A percentile compares a stretch with the other conserved stretches of the same genome.
Evolutionary conservation across 2,113 vertebrate genomes (phyloP).

Genomic region (Falcunculus frontatus): DNA sequence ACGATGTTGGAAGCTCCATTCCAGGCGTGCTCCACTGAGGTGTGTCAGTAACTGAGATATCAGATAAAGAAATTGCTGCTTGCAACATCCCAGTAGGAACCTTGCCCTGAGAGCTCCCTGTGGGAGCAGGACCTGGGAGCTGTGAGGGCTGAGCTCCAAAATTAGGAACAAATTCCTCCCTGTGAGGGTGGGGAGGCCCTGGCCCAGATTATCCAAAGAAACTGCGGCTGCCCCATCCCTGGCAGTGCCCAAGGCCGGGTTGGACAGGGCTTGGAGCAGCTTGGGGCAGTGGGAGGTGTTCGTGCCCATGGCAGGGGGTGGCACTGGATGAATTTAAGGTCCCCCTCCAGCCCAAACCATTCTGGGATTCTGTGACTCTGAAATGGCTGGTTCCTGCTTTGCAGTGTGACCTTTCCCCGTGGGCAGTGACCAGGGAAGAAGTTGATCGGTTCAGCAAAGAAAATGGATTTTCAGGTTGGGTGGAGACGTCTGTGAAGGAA

Average conservation of each 20-base stretch:
- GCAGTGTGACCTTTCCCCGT: constrained; percentile 81
- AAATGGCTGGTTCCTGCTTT: neutral
- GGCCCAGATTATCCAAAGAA: neutral
- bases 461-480: constrained; percentile 84
- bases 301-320: neutral
- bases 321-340: neutral
- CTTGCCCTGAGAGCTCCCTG: neutral
- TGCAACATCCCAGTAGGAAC: neutral
- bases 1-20: neutral
- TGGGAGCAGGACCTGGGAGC: neutral
- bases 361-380: neutral
- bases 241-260: accelerated
- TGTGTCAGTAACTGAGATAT: neutral
- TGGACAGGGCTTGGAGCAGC: neutral
- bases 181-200: neutral
- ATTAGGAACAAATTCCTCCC: neutral
- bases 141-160: neutral
- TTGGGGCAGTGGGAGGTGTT: neutral
- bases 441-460: constrained; percentile 84
- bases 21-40: neutral
- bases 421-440: constrained; percentile 79
- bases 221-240: neutral
- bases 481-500: constrained; percentile 88
- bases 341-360: accelerated
- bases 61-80: neutral